phyloP scores from a whole-genome alignment of 1,140 invertebrate species.

The Drosophila chauvacae region DNA sequence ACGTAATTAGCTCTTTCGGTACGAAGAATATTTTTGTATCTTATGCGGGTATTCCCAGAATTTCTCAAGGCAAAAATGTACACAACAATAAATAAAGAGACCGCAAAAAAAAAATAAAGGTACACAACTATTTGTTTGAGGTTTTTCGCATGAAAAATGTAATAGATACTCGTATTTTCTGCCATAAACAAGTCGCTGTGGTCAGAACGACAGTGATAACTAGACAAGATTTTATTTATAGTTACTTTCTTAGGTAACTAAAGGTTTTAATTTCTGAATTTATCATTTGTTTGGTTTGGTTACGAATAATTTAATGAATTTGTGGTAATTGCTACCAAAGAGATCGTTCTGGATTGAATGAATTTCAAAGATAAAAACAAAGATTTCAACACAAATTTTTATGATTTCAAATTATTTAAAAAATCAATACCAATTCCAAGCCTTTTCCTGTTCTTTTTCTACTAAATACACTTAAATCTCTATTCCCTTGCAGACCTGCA shows the following conservation, averaged over 20 bases:
- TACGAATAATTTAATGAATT: too few relatives aligned
- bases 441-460: neutral
- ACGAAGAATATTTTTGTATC: slow-evolving; percentile 10
- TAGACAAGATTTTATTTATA: neutral
- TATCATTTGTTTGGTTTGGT: neutral
- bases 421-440: too few relatives aligned
- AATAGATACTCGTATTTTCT: slow-evolving; percentile 1
- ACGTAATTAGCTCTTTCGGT: slow-evolving; percentile 28
- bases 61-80: neutral
- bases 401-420: too few relatives aligned
- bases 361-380: too few relatives aligned
- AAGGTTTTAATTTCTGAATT: neutral
- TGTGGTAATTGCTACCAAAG: too few relatives aligned
- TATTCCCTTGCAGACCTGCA: slow-evolving; percentile 65
- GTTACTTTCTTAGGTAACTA: neutral
- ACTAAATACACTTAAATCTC: neutral
- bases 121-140: slow-evolving; percentile 1
- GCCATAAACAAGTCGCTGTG: neutral
- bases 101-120: neutral
- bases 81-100: neutral
- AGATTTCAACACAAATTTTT: too few relatives aligned
- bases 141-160: slow-evolving; percentile 10
- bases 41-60: slow-evolving; percentile 23
- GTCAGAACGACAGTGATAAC: neutral
- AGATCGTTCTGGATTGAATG: too few relatives aligned